Conservation (phyloP, 2,888 invertebrate species). For the Nasonia oneida region DNA sequence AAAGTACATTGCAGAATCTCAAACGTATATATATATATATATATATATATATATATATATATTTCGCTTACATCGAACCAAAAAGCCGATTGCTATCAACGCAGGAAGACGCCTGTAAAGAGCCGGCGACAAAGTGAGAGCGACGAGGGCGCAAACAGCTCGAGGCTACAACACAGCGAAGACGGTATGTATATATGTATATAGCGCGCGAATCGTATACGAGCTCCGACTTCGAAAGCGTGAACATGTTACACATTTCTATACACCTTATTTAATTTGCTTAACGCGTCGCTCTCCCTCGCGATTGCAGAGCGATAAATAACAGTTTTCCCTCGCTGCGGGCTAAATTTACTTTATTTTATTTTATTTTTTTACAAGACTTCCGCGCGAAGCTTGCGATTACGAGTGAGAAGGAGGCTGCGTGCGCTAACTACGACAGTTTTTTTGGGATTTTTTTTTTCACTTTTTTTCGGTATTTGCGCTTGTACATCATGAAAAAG, state of each 20-base stretch:
- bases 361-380: background rate
- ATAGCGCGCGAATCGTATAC: constrained; percentile 10
- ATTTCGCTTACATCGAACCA: background rate
- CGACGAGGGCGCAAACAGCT: constrained; percentile 25
- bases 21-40: background rate
- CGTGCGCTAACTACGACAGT: constrained; percentile 23
- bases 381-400: constrained; percentile 15
- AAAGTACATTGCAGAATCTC: background rate
- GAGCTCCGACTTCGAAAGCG: constrained; percentile 1
- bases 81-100: constrained; percentile 2
- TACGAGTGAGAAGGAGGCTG: constrained; percentile 24
- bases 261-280: background rate
- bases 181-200: constrained; percentile 1
- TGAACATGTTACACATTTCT: constrained; percentile 6
- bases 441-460: constrained; percentile 18
- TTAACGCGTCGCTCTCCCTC: constrained; percentile 1
- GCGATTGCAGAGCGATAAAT: background rate
- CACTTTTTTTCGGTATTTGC: background rate
- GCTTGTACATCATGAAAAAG: constrained; percentile 21
- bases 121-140: constrained; percentile 21
- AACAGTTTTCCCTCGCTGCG: background rate
- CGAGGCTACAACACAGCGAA: constrained; percentile 25
- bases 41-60: background rate
- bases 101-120: background rate
- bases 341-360: background rate